phyloP scores from a whole-genome alignment of 92 coral and sea anemone genomes.

The Parazoanthus atlanticus region DNA sequence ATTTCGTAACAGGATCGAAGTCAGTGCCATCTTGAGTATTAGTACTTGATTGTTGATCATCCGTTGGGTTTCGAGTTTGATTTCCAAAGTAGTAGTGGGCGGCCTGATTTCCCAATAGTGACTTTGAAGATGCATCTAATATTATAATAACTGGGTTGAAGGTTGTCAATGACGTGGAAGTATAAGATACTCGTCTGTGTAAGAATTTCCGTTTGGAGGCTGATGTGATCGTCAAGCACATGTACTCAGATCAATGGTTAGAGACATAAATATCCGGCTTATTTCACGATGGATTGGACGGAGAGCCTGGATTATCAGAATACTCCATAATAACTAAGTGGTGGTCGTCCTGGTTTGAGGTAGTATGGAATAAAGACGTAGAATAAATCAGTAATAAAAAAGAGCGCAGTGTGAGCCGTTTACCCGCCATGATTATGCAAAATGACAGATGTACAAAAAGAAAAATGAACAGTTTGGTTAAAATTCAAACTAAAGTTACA shows the following conservation, averaged over 20 bases:
- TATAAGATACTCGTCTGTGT: conserved; percentile 39
- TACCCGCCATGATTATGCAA: too few species aligned
- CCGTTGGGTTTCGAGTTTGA: conserved; percentile 30
- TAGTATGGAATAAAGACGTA: neutral
- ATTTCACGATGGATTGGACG: conserved; percentile 17
- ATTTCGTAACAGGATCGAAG: neutral
- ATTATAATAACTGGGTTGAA: conserved; percentile 37
- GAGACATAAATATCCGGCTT: conserved; percentile 23
- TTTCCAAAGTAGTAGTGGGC: conserved; percentile 28
- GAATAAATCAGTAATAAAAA: conserved; percentile 17
- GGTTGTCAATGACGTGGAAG: conserved; percentile 34
- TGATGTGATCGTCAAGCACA: conserved; percentile 23
- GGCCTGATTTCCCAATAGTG: conserved; percentile 30
- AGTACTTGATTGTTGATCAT: neutral
- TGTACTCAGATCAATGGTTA: conserved; percentile 6
- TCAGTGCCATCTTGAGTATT: conserved; percentile 28
- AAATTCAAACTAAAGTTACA: too few species aligned
- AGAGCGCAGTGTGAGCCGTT: neutral
- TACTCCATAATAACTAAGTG: neutral
- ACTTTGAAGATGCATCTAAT: conserved; percentile 30
- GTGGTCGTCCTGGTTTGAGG: conserved; percentile 27
- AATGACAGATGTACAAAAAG: too few species aligned
- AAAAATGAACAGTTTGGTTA: too few species aligned
- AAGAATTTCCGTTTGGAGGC: conserved; percentile 34
- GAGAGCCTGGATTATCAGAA: conserved; percentile 5